These are phyloP conservation scores for Chouioia cunea DNA, from an alignment of 2,888 invertebrate species.

Conservation along the genomic window DNA sequence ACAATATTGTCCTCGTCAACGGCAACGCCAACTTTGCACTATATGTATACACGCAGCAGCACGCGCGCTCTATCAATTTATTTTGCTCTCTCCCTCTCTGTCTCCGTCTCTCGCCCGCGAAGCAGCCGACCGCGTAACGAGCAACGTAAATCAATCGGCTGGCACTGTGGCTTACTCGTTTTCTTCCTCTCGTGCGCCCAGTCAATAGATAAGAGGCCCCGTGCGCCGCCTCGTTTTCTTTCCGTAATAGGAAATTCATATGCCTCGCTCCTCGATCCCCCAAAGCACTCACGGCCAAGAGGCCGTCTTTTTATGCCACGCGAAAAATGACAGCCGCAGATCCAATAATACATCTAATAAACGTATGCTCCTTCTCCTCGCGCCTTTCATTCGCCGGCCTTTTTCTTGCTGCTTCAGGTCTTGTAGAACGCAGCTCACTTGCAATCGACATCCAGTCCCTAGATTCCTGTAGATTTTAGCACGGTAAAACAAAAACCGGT, in stretches of 20 bases:
- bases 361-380: no score
- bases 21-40: no score
- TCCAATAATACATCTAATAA: no score
- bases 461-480: no score
- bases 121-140: slow-evolving; percentile 68
- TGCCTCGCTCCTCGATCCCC: slow-evolving; percentile 4
- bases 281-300: background rate
- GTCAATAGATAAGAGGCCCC: background rate
- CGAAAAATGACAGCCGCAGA: no score
- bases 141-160: slow-evolving; percentile 68
- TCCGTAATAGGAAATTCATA: slow-evolving; percentile 37
- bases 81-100: slow-evolving; percentile 50
- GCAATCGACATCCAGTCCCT: background rate
- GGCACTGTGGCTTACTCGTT: slow-evolving; percentile 63
- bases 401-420: background rate
- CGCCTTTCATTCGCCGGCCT: no score
- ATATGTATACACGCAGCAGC: slow-evolving; percentile 19
- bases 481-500: slow-evolving; percentile 25
- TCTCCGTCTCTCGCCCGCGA: slow-evolving; percentile 41
- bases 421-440: background rate
- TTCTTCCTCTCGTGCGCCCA: slow-evolving; percentile 20
- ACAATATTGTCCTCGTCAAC: background rate
- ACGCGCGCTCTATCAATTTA: slow-evolving; percentile 53
- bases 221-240: slow-evolving; percentile 27
- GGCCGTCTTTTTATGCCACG: slow-evolving; percentile 11